Evolutionary conservation across 2,888 invertebrate species (phyloP).

Genomic region (Byasa hedistus): DNA sequence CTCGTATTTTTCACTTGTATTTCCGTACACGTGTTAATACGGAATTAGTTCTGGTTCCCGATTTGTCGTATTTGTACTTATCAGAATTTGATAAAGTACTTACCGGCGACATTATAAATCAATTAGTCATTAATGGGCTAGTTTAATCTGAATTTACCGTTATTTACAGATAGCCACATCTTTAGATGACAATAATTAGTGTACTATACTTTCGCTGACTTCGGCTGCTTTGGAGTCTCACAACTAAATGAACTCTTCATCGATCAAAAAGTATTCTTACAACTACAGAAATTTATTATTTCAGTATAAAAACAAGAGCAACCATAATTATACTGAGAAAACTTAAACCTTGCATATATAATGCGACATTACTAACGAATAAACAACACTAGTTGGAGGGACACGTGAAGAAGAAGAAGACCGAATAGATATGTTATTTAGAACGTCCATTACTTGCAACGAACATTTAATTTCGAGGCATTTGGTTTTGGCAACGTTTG

Average conservation of each 20-base stretch:
- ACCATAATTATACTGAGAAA: not conserved
- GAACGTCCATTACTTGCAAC: slow-evolving; percentile 48
- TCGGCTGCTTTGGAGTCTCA: too few species aligned
- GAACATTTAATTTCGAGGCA: slow-evolving; percentile 15
- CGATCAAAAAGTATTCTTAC: too few species aligned
- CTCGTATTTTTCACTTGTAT: not conserved
- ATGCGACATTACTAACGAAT: slow-evolving; percentile 3
- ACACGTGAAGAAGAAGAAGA: too few species aligned
- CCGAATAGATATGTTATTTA: slow-evolving; percentile 50
- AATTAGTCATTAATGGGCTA: slow-evolving; percentile 2
- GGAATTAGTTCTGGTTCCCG: not conserved
- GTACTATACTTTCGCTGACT: too few species aligned
- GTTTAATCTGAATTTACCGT: not conserved
- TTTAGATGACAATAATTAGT: too few species aligned
- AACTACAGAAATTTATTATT: too few species aligned
- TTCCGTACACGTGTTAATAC: too few species aligned
- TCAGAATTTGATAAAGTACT: slow-evolving; percentile 15
- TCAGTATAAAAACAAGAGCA: too few species aligned
- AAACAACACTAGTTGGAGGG: too few species aligned
- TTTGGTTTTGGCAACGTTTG: slow-evolving; percentile 11
- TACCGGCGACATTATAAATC: slow-evolving; percentile 5
- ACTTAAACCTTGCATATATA: not conserved
- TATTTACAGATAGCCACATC: not conserved
- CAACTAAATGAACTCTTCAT: not conserved
- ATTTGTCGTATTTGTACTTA: slow-evolving; percentile 1